Base-by-base conservation (phyloP, 1,140 invertebrate species). In the Zelostemma sp. region DNA sequence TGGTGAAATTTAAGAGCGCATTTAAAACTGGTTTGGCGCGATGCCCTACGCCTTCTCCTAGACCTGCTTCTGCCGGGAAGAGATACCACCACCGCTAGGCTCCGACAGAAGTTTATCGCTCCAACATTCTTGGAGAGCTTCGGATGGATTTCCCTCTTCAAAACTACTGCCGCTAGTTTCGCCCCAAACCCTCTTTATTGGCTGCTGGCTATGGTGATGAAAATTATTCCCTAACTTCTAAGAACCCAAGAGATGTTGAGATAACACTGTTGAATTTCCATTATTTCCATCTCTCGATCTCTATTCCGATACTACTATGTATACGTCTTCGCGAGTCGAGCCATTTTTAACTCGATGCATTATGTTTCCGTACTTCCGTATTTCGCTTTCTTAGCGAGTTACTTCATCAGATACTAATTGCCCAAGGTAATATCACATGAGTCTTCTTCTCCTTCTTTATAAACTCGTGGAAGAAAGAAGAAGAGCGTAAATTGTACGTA, bases 1-100 rank as follows among this genome's bases (percentile, higher is more conserved):
- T 80, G 79, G 73, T 78, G 78, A 82, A 83, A 83, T 84, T 84
- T 84, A 84, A 84, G 82, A 83, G 81, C 80, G 81, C 81, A 83
- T 85, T 83, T 85, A 83, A 85, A 85, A 83, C 83, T 83, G 81
- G 82, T 84, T 84, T 84, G 82, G 81, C 81, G 81, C 78, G 77
- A 78, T 84, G 81, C 82, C 82, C 81, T 83, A 71, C 71, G 21
- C 73, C 78, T 57, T 15, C 40, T 40, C 64, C 69, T 67, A 54
- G 77, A 80, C 73, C 72, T 73, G 68, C 71, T 76, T 72, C 75
- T 65, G 67, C 72, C 76, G 72, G 77, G 79, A 78, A 75, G 75
- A 65, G 67, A 66, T 73, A 77, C 77, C 83, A 81, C 82, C 83
- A 82, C 77, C 76, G 72, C 74, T 74, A 65, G 71, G 74, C 75